Percentiles rank a stretch among this genome's conserved stretches.
phyloP scores from a whole-genome alignment of 2,797 vertebrate genomes.

The Otolemur crassicaudatus region DNA sequence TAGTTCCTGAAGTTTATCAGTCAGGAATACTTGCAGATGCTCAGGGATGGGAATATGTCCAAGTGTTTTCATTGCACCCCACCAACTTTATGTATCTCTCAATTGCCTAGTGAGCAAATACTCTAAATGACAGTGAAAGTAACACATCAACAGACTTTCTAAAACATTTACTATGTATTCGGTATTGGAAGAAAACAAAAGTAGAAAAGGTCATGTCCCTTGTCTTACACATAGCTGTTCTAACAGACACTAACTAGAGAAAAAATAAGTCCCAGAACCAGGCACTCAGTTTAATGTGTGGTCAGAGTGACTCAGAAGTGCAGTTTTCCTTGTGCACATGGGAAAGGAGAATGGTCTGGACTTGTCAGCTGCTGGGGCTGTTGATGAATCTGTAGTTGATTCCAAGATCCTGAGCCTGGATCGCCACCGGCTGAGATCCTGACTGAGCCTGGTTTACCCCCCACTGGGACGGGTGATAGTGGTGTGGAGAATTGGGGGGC shows the following conservation, averaged over 20 bases:
- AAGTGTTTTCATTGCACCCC: background rate
- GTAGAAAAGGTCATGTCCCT: background rate
- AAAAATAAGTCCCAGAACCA: background rate
- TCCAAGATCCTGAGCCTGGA: background rate
- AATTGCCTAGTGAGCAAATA: background rate
- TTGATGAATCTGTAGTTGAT: background rate
- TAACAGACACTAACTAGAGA: background rate
- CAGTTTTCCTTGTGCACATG: background rate
- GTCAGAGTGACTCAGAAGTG: background rate
- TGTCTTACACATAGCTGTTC: background rate
- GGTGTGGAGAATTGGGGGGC: background rate
- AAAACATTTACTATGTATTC: background rate
- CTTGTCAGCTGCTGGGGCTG: rapidly evolving
- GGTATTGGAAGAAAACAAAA: background rate
- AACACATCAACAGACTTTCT: background rate
- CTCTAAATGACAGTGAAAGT: background rate
- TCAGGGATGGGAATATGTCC: background rate
- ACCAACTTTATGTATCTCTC: background rate
- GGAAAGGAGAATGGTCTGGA: background rate
- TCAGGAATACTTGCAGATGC: background rate
- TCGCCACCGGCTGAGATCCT: no score
- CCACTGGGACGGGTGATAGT: background rate
- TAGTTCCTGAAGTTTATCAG: constrained; percentile 11
- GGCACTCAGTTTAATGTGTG: background rate
- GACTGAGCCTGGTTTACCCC: background rate